Conservation (phyloP, 2,797 vertebrate species). For the Orestias chungarensis region DNA sequence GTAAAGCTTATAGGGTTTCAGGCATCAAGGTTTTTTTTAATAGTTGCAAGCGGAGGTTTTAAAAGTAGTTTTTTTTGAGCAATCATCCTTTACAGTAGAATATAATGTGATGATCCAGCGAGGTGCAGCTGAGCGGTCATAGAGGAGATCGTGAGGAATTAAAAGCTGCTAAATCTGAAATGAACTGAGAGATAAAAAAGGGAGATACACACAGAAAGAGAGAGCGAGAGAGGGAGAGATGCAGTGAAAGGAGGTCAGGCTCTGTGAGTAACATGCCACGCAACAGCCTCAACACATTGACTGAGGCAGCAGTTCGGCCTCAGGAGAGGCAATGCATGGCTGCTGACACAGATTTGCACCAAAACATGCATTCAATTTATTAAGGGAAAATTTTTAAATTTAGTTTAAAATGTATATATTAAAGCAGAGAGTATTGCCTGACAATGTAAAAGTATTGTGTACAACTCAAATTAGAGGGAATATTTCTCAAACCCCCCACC, state of each 20-base stretch:
- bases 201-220: constrained; percentile 23
- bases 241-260: constrained; percentile 52
- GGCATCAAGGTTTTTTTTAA: constrained; percentile 18
- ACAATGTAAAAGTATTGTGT: no score
- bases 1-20: constrained; percentile 2
- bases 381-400: no score
- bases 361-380: constrained; percentile 1
- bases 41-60: constrained; percentile 24
- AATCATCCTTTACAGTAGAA: constrained; percentile 32
- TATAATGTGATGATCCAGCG: constrained; percentile 12
- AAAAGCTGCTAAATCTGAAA: constrained; percentile 66
- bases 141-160: constrained; percentile 59
- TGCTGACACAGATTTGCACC: constrained; percentile 50
- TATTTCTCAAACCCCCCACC: no score
- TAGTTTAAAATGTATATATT: no score
- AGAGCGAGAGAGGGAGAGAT: constrained; percentile 18
- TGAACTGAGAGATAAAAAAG: constrained; percentile 54
- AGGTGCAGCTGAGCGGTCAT: constrained; percentile 44
- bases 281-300: constrained; percentile 44
- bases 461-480: no score
- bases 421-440: no score
- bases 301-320: constrained; percentile 28
- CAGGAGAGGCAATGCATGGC: constrained; percentile 16
- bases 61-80: constrained; percentile 27
- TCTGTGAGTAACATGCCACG: constrained; percentile 44